Percentiles rank a stretch among this genome's conserved stretches.
Evolutionary conservation across 1,140 invertebrate species (phyloP).

Genomic region (Trachymyrmex septentrionalis): DNA sequence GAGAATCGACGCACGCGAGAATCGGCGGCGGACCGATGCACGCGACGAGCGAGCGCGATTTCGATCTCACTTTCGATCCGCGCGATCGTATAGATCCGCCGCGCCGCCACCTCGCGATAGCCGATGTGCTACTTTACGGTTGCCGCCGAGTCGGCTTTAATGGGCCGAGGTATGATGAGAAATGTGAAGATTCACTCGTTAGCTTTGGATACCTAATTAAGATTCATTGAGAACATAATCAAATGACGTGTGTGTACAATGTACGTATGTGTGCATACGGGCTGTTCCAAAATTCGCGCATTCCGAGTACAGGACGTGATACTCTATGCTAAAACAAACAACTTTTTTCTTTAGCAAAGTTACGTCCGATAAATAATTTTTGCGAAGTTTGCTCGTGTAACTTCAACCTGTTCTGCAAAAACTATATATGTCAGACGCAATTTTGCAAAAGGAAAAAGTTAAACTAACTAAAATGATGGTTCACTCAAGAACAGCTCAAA

Average conservation of each 20-base stretch:
- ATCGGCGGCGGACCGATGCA: slow-evolving; percentile 29
- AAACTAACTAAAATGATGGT: neutral
- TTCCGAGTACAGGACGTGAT: no score
- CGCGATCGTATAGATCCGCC: slow-evolving; percentile 11
- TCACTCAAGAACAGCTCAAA: neutral
- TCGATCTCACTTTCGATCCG: slow-evolving; percentile 73
- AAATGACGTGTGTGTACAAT: no score
- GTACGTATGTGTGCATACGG: no score
- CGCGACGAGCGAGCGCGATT: slow-evolving; percentile 45
- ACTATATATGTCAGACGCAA: no score
- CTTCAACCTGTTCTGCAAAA: no score
- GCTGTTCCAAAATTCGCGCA: no score
- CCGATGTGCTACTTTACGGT: slow-evolving; percentile 55
- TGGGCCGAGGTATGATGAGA: slow-evolving; percentile 8
- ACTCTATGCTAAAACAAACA: no score
- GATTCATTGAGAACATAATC: neutral
- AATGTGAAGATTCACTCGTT: slow-evolving; percentile 10
- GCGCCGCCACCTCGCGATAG: neutral
- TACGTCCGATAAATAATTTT: no score
- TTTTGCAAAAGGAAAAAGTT: neutral
- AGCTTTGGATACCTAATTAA: neutral
- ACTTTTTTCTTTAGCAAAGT: no score
- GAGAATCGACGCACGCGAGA: slow-evolving; percentile 50
- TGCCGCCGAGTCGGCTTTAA: neutral
- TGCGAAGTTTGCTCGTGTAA: no score